Evolutionary conservation across 2,888 invertebrate species (phyloP), one percentile per base, ranked within the genome.

Genomic region (Cosmia pyralina): DNA sequence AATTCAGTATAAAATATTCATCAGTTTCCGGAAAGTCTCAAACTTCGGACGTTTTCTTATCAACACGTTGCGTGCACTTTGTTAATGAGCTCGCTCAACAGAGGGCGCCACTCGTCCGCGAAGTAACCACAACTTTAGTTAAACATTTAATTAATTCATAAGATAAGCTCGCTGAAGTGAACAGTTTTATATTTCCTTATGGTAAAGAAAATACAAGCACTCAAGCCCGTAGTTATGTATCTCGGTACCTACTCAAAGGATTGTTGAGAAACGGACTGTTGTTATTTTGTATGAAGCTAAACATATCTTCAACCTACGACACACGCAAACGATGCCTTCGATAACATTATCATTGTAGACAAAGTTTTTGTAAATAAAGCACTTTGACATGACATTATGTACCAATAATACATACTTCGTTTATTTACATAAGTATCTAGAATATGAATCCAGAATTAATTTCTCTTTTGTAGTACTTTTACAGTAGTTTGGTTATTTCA

Each of bases 141-240:
- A 65, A 71, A 75, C 68, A 71, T 69, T 85, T 86, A 87, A 87
- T 85, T 83, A 84, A 85, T 88, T 88, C 81, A 82, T 69, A 72
- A 83, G 86, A 82, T 82, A 82, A 85, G 68, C 70, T 66, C 13
- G 50, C 50, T 68, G n/a, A 46, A 58, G 22, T 53, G 34, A 76
- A 60, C 60, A 59, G 52, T 72, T 79, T 34, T 60, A 22, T 46
- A 55, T 64, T 67, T 66, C 46, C 57, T 68, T 52, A 28, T 11
- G 57, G 38, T 15, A 4, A 48, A 22, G 55, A 57, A 34, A 69
- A n/a, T 34, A 22, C 19, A 38, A 38, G 2, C 19, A 19, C 17
- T 22, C 44, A 44, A 68, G 46, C 28, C 10, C 10, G 17, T 52
- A 52, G 38, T 53, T 15, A 52, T 38, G n/a, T n/a, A 64, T n/a